These are phyloP conservation scores for Gnathonemus echidnorhynchus DNA, from an alignment of 2,113 vertebrate genomes.

Conservation along the genomic window DNA sequence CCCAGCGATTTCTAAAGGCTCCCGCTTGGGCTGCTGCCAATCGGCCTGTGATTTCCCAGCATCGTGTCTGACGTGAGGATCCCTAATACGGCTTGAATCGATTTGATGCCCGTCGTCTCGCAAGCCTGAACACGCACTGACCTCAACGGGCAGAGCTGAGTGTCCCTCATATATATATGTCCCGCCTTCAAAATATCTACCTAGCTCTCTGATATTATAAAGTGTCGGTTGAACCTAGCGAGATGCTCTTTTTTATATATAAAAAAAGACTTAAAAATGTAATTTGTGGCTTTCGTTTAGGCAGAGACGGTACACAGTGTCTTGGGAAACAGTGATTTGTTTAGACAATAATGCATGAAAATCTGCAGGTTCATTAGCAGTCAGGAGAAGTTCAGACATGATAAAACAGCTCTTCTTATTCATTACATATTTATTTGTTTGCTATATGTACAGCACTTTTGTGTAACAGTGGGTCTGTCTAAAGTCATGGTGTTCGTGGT, in stretches of 20 bases:
- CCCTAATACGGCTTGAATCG: conserved; percentile 55
- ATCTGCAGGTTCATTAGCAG: not conserved
- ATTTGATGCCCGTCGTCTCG: conserved; percentile 62
- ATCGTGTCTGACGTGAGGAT: conserved; percentile 42
- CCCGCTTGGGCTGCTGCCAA: not conserved
- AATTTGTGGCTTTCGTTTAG: not conserved
- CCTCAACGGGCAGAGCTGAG: conserved; percentile 60
- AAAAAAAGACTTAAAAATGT: not conserved
- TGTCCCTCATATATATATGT: not conserved
- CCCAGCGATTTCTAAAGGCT: not conserved
- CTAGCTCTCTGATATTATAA: not conserved
- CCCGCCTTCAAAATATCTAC: not conserved
- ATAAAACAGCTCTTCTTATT: not conserved
- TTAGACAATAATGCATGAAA: not conserved
- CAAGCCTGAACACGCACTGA: conserved; percentile 56
- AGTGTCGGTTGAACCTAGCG: not conserved
- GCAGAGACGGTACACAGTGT: not conserved
- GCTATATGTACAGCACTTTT: not conserved
- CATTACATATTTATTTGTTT: not conserved
- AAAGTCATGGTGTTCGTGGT: not conserved
- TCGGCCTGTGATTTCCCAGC: conserved; percentile 42
- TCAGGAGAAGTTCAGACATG: not conserved
- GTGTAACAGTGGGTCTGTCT: not conserved
- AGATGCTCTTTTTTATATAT: not conserved
- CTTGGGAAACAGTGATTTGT: not conserved